Evolutionary conservation across 2,113 vertebrate genomes (phyloP).

Genomic region (Lichenostomus cassidix): DNA sequence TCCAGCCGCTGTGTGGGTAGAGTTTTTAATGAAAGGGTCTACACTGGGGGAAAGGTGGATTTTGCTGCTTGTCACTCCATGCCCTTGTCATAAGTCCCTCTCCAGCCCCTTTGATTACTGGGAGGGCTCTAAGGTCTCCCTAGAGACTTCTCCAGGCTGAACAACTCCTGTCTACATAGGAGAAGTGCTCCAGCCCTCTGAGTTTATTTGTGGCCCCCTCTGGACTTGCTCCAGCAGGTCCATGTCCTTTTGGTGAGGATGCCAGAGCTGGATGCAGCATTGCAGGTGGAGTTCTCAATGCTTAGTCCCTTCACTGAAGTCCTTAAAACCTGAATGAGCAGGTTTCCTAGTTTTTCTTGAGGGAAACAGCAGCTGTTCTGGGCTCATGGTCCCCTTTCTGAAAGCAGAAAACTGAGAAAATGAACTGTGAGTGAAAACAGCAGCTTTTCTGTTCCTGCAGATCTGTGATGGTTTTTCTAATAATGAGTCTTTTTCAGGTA

Average conservation of each 20-base stretch:
- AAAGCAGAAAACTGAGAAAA: background rate
- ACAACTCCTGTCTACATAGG: background rate
- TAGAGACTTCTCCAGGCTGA: background rate
- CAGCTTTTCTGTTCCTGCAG: background rate
- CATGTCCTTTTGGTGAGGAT: background rate
- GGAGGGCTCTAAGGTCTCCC: no score
- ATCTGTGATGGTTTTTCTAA: background rate
- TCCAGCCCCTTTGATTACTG: background rate
- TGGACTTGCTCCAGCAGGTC: background rate
- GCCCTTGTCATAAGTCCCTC: background rate
- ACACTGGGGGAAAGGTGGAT: rapidly evolving
- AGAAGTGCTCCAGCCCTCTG: background rate
- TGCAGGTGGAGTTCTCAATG: background rate
- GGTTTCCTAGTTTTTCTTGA: background rate
- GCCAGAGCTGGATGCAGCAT: background rate
- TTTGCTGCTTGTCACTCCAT: background rate
- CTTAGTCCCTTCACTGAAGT: background rate
- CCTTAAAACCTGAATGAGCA: background rate
- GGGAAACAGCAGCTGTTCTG: background rate
- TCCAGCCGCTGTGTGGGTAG: background rate
- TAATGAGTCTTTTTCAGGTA: background rate
- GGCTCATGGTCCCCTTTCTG: background rate
- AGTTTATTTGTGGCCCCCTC: background rate
- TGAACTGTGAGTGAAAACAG: background rate
- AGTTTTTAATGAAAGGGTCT: background rate